A percentile compares a stretch with the other conserved stretches of the same genome.
These are phyloP conservation scores for Actinia equina DNA, from an alignment of 64 coral and sea anemone genomes.

Conservation along the genomic window DNA sequence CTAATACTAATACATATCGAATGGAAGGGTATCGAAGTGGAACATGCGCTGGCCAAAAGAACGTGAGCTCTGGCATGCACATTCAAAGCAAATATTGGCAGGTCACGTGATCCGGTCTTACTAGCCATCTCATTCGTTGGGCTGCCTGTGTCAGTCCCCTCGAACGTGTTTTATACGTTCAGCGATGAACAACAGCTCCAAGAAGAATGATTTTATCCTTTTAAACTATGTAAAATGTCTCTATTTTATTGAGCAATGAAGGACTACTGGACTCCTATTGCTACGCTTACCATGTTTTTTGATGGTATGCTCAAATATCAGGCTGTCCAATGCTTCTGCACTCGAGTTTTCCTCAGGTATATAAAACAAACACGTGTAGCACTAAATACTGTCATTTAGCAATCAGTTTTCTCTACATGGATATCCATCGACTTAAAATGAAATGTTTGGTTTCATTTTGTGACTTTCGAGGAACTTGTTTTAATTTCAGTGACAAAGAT, in stretches of 20 bases:
- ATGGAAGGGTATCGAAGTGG: no score
- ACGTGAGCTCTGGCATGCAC: no score
- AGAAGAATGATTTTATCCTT: background rate
- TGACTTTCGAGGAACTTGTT: background rate
- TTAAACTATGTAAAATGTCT: background rate
- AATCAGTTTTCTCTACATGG: background rate
- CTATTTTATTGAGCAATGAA: slow-evolving; percentile 7
- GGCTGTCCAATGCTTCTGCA: slow-evolving; percentile 72
- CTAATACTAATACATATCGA: no score
- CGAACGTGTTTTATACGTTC: background rate
- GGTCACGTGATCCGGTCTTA: background rate
- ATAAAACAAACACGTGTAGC: background rate
- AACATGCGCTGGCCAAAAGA: no score
- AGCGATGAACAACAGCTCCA: background rate
- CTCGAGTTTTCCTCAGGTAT: slow-evolving; percentile 74
- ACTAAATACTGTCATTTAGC: background rate
- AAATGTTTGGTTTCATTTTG: background rate
- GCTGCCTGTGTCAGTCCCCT: background rate
- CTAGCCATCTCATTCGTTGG: no score
- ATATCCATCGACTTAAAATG: background rate
- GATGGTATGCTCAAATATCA: slow-evolving; percentile 41
- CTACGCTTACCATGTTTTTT: slow-evolving; percentile 69
- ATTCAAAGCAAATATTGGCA: no score
- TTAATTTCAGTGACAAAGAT: slow-evolving; percentile 57
- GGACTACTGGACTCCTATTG: slow-evolving; percentile 29